Percentiles rank a stretch among this genome's conserved stretches.
These are phyloP conservation scores for Graphium colonna DNA, from an alignment of 2,888 invertebrate species.

Conservation along the genomic window DNA sequence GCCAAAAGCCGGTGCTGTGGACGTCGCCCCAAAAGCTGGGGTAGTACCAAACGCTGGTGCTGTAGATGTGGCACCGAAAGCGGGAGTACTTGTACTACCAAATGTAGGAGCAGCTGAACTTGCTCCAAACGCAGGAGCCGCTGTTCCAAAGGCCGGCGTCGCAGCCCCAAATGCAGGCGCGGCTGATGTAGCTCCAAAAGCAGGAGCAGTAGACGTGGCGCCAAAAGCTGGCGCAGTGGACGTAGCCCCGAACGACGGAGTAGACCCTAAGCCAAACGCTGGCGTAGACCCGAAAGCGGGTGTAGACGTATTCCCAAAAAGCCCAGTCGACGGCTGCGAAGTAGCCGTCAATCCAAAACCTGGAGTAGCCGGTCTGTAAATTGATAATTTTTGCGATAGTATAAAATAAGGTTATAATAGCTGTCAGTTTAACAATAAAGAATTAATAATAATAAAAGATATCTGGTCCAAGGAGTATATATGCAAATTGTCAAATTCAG, in stretches of 20 bases:
- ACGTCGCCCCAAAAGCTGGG: constrained; percentile 38
- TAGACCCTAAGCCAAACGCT: constrained; percentile 32
- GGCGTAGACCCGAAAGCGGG: constrained; percentile 40
- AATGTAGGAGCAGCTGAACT: constrained; percentile 43
- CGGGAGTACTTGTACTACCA: constrained; percentile 41
- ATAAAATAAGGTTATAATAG: constrained; percentile 37
- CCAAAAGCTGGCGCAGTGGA: constrained; percentile 30
- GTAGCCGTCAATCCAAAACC: constrained; percentile 50
- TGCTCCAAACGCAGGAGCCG: constrained; percentile 41
- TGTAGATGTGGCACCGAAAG: constrained; percentile 34
- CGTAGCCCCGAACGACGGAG: constrained; percentile 32
- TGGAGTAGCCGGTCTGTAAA: constrained; percentile 56
- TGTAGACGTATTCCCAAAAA: constrained; percentile 51
- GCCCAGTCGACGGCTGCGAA: constrained; percentile 54
- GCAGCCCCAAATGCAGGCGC: constrained; percentile 37
- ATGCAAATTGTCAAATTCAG: constrained; percentile 5
- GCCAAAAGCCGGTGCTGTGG: constrained; percentile 26
- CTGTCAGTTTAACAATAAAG: constrained; percentile 1
- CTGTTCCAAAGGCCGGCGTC: constrained; percentile 41
- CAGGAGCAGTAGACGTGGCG: constrained; percentile 23
- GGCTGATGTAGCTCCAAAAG: constrained; percentile 29
- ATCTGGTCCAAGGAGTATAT: constrained; percentile 1
- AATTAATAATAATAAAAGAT: constrained; percentile 31
- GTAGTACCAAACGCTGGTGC: constrained; percentile 48
- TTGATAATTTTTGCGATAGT: constrained; percentile 14